These are phyloP conservation scores for Lepidochitona cinerea DNA, from an alignment of 2,888 invertebrate species.

Conservation along the genomic window DNA sequence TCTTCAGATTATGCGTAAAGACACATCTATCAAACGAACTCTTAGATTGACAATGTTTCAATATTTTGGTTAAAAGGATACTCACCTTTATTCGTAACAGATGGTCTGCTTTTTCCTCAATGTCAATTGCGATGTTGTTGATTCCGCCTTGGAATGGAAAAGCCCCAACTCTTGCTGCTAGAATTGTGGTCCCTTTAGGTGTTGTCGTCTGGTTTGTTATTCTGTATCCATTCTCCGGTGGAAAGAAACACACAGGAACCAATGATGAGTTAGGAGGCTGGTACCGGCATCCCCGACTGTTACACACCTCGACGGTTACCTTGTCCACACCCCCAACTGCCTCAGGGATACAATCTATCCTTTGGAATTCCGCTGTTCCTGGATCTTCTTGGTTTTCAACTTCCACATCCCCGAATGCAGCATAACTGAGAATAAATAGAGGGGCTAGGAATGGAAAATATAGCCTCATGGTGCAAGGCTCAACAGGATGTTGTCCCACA, in stretches of 20 bases:
- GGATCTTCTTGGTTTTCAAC: background rate
- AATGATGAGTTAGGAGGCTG: slow-evolving; percentile 21
- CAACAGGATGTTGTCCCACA: too few relatives aligned
- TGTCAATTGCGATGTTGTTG: slow-evolving; percentile 32
- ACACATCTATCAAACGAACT: too few relatives aligned
- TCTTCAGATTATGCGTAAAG: too few relatives aligned
- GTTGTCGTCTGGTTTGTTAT: slow-evolving; percentile 28
- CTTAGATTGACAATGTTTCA: too few relatives aligned
- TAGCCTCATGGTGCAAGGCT: too few relatives aligned
- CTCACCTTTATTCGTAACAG: slow-evolving; percentile 47
- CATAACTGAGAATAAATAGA: too few relatives aligned
- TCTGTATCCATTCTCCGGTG: slow-evolving; percentile 38
- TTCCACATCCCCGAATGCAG: too few relatives aligned
- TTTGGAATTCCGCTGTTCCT: background rate
- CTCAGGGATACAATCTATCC: slow-evolving; percentile 54
- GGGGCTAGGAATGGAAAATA: too few relatives aligned
- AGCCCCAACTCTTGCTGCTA: slow-evolving; percentile 33
- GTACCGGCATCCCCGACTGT: slow-evolving; percentile 41
- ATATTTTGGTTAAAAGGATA: too few relatives aligned
- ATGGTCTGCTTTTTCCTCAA: slow-evolving; percentile 37
- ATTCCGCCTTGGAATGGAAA: slow-evolving; percentile 35
- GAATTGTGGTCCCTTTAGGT: slow-evolving; percentile 27
- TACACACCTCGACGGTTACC: slow-evolving; percentile 37
- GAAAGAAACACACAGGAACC: slow-evolving; percentile 41
- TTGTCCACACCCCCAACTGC: slow-evolving; percentile 37